These are phyloP conservation scores for Passer montanus DNA, from an alignment of 2,113 vertebrate genomes.

Conservation along the genomic window DNA sequence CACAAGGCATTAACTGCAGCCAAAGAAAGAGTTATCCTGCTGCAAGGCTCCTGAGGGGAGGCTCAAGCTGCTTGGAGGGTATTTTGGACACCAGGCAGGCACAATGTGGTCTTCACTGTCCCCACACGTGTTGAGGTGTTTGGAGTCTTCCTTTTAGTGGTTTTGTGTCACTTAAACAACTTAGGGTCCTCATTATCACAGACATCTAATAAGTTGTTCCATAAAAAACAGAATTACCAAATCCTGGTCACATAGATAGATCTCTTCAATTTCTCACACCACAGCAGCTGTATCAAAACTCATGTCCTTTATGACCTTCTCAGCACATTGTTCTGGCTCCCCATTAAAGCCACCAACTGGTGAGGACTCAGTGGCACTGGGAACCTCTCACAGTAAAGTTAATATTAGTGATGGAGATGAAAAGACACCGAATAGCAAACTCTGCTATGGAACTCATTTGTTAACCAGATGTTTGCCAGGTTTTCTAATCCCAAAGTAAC, in stretches of 20 bases:
- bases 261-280: background rate
- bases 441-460: background rate
- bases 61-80: background rate
- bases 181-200: background rate
- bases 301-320: background rate
- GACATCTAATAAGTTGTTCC: background rate
- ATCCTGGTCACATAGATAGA: background rate
- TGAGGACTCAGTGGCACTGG: background rate
- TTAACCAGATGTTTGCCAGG: constrained; percentile 1
- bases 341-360: background rate
- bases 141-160: background rate
- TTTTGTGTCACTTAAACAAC: background rate
- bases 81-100: background rate
- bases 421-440: background rate
- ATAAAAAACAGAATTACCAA: background rate
- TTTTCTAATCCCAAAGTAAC: background rate
- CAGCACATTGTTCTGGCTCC: background rate
- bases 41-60: background rate
- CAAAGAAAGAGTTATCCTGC: background rate
- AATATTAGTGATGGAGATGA: background rate
- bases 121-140: background rate
- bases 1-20: background rate
- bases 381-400: background rate
- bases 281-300: background rate
- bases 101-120: background rate